Conservation (phyloP, 1,140 invertebrate genomes). For the Drosophila persimilis region DNA sequence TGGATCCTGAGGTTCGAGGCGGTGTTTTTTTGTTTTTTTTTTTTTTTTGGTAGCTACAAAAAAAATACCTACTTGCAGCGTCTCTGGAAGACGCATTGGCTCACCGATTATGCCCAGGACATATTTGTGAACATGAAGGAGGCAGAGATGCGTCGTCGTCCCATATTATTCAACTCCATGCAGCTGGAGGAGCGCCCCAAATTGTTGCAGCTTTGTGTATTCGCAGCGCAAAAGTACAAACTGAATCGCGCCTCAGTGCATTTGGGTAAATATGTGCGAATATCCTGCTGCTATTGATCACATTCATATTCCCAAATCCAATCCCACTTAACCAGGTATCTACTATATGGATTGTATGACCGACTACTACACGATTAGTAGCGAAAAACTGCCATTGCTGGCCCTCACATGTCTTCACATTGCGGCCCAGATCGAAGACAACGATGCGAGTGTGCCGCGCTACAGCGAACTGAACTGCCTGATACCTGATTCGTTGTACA, state of each 20-base stretch:
- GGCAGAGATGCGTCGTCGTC: constrained; percentile 45
- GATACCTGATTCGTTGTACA: constrained; percentile 21
- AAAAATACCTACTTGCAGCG: constrained; percentile 23
- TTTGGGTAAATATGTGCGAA: constrained; percentile 34
- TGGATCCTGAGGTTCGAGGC: constrained; percentile 35
- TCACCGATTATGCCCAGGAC: constrained; percentile 56
- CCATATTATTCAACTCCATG: constrained; percentile 33
- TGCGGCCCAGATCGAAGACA: constrained; percentile 59
- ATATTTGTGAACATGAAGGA: constrained; percentile 60
- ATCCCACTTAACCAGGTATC: constrained; percentile 25
- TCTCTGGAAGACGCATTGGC: constrained; percentile 42
- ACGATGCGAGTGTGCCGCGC: constrained; percentile 46
- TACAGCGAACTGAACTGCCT: constrained; percentile 57
- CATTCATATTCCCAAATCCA: not conserved
- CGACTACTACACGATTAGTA: constrained; percentile 37
- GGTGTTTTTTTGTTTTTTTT: not conserved
- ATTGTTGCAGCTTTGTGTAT: constrained; percentile 40
- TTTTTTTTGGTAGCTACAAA: not conserved
- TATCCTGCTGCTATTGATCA: not conserved
- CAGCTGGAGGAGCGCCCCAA: constrained; percentile 37
- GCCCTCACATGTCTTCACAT: constrained; percentile 55
- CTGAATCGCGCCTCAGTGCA: constrained; percentile 52
- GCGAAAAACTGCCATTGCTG: constrained; percentile 51
- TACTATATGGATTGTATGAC: constrained; percentile 63
- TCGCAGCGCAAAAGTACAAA: constrained; percentile 14